Percentiles rank a stretch among this genome's conserved stretches.
phyloP scores from a whole-genome alignment of 2,888 invertebrate species.

The Ornithoptera priamus region DNA sequence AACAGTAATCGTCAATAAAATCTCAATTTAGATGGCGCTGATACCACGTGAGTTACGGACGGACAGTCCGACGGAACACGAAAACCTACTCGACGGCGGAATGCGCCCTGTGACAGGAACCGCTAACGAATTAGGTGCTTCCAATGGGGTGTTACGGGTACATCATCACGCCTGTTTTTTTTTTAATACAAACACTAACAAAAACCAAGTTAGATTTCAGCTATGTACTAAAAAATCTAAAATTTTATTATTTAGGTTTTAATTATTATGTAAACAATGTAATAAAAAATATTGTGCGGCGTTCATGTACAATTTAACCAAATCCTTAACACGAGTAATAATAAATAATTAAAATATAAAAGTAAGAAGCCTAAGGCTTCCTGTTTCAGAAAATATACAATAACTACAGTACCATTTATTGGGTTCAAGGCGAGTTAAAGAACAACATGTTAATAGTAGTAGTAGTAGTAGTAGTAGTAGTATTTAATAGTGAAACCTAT shows the following conservation, averaged over 20 bases:
- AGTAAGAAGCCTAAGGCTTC: too few relatives aligned
- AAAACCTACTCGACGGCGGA: constrained; percentile 78
- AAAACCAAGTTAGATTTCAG: not conserved
- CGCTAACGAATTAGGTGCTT: constrained; percentile 75
- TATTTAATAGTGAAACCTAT: not conserved
- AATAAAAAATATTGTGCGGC: too few relatives aligned
- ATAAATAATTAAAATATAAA: too few relatives aligned
- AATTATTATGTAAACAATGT: not conserved
- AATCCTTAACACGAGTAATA: too few relatives aligned
- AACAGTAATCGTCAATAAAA: constrained; percentile 80
- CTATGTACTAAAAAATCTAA: not conserved
- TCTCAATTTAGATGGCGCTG: constrained; percentile 80
- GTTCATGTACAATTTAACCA: too few relatives aligned
- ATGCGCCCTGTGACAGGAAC: constrained; percentile 73
- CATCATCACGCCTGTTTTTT: constrained; percentile 48
- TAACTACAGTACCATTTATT: too few relatives aligned
- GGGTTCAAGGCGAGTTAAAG: not conserved
- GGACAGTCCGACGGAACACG: constrained; percentile 70
- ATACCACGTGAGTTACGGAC: constrained; percentile 78
- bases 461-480: too few relatives aligned
- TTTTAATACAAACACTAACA: not conserved
- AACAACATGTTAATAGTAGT: not conserved
- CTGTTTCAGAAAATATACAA: too few relatives aligned
- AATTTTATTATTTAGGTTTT: not conserved
- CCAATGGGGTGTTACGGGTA: constrained; percentile 44